Evolutionary conservation across 2,888 invertebrate genomes (phyloP), one percentile per base, ranked within the genome.

Genomic region (Leptarthrus brevirostris): DNA sequence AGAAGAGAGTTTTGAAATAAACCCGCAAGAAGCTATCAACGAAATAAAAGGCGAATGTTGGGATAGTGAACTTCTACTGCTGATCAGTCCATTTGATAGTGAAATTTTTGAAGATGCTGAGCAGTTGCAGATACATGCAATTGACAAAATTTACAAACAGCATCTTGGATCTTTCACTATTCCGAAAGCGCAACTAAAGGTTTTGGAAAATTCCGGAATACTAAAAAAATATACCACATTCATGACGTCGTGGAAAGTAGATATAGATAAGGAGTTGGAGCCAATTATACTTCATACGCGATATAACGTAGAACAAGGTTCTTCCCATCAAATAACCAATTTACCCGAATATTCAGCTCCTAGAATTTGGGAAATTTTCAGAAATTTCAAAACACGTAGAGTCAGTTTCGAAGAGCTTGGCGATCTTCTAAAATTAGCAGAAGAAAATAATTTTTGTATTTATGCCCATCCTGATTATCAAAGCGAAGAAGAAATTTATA

Each of bases 51-150:
- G 16, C 16, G 30, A 30, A 1, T 30, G 56, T 24, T 56, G 56
- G 56, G 14, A 56, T 30, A 26, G 16, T 56, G 56, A 56, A 30
- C 16, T 56, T 14, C 30, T 56, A 8, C 16, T 56, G 30, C 30
- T 56, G 2, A 56, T 56, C 24, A 34, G 10, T 14, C 56, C 56
- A n/a, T n/a, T 30, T 6, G 30, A 56, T 24, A 30, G n/a, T 26
- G 56, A 56, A 10, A 34, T 30, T 8, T 26, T 56, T 26, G 26
- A 56, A 14, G 56, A 56, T 14, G 56, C 56, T 16, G 56, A 56
- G 1, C 8, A 30, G 1, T 56, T 56, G 56, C 26, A 56, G 16
- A 16, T 56, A 16, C 56, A 56, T 30, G 30, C 56, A 26, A 34
- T 56, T 16, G 56, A 56, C 16, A n/a, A 16, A 56, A 56, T 56